Conservation (phyloP, 1,140 invertebrate genomes). For the Leptoteleia sp. region DNA sequence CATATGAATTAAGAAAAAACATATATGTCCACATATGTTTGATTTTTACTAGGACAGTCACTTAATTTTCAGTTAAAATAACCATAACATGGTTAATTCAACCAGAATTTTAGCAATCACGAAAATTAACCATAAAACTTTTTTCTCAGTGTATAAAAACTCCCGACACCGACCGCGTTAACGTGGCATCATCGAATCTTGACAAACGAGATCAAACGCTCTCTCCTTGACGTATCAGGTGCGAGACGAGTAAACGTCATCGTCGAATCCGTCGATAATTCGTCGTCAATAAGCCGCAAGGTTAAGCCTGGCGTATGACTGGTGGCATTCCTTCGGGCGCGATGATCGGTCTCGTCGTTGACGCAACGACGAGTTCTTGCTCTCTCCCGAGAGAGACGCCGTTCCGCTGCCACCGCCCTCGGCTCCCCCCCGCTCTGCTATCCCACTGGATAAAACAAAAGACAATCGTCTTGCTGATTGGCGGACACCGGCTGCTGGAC, state of each 20-base stretch:
- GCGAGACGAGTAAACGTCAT: conserved; percentile 29
- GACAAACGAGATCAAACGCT: conserved; percentile 45
- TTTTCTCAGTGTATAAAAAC: too few relatives aligned
- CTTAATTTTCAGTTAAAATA: too few relatives aligned
- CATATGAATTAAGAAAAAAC: too few relatives aligned
- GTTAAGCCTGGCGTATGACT: conserved; percentile 26
- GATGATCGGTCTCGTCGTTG: conserved; percentile 21
- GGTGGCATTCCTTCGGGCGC: conserved; percentile 21
- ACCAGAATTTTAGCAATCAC: too few relatives aligned
- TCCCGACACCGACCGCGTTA: conserved; percentile 6
- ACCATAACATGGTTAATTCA: too few relatives aligned
- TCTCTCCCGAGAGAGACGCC: not conserved
- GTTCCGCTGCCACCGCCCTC: not conserved
- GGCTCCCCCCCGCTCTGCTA: conserved; percentile 11
- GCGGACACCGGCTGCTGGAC: conserved; percentile 67
- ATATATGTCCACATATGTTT: too few relatives aligned
- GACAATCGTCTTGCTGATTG: conserved; percentile 67
- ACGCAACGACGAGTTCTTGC: conserved; percentile 16
- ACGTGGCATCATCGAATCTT: conserved; percentile 20
- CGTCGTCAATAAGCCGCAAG: conserved; percentile 40
- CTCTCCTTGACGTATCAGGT: conserved; percentile 48
- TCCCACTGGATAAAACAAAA: conserved; percentile 62
- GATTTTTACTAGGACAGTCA: too few relatives aligned
- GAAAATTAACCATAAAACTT: too few relatives aligned
- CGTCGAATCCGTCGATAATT: conserved; percentile 35